These are phyloP conservation scores for Rhinichthys osculus DNA, from an alignment of 2,797 vertebrate species.

Conservation along the genomic window DNA sequence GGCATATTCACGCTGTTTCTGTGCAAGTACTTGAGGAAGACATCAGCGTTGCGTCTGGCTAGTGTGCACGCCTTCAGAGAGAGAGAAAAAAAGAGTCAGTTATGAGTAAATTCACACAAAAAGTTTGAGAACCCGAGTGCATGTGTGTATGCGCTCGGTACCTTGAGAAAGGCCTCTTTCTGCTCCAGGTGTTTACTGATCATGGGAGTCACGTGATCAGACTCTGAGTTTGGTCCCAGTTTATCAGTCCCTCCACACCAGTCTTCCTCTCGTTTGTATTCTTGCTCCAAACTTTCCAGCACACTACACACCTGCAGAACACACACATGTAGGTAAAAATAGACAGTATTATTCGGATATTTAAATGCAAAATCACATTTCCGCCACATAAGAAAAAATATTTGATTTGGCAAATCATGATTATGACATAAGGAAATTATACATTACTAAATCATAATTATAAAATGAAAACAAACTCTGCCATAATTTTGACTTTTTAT, in stretches of 20 bases:
- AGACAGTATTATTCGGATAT: background rate
- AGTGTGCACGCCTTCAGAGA: constrained; percentile 81
- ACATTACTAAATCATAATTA: background rate
- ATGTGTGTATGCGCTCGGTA: constrained; percentile 58
- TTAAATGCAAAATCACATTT: background rate
- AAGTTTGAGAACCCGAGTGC: background rate
- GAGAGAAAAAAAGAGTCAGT: background rate
- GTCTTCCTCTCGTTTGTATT: constrained; percentile 98
- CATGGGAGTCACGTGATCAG: constrained; percentile 97
- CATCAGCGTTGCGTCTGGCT: constrained; percentile 87
- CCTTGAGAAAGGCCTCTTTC: constrained; percentile 98
- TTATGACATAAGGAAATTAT: background rate
- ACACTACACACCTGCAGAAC: constrained; percentile 87
- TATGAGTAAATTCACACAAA: background rate
- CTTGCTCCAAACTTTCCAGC: constrained; percentile 96
- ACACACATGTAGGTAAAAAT: constrained; percentile 5
- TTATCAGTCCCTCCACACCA: constrained; percentile 98
- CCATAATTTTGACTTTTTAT: background rate
- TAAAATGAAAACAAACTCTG: background rate
- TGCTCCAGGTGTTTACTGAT: constrained; percentile 98
- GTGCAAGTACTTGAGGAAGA: constrained; percentile 89
- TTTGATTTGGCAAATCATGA: background rate
- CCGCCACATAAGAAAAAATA: background rate
- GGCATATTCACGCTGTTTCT: constrained; percentile 91
- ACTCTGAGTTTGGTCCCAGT: constrained; percentile 94